phyloP scores from a whole-genome alignment of 2,113 vertebrate genomes.

The Psittacara wagleri region DNA sequence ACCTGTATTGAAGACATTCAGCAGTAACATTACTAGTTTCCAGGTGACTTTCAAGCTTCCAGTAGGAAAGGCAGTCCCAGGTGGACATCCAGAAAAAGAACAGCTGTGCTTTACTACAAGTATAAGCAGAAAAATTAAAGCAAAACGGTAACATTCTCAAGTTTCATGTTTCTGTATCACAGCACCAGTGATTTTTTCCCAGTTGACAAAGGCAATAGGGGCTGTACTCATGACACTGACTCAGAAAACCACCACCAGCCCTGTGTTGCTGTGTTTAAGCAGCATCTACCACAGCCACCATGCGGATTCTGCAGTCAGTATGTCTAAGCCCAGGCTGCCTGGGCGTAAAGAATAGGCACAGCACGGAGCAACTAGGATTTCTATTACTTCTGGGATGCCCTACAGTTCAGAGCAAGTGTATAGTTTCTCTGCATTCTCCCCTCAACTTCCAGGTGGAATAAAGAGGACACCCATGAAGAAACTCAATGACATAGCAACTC shows the following conservation, averaged over 20 bases:
- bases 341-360: too few species aligned
- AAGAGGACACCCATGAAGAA: not conserved
- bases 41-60: not conserved
- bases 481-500: not conserved
- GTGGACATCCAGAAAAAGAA: not conserved
- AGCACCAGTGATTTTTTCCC: not conserved
- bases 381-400: not conserved
- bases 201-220: accelerated
- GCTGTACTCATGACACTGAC: too few species aligned
- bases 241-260: not conserved
- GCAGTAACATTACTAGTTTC: not conserved
- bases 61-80: not conserved
- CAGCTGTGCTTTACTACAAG: not conserved
- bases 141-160: not conserved
- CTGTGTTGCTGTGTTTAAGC: accelerated
- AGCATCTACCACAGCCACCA: not conserved
- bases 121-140: not conserved
- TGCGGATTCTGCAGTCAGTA: not conserved
- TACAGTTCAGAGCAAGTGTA: not conserved
- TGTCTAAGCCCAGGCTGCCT: not conserved
- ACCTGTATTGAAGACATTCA: not conserved
- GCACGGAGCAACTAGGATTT: not conserved
- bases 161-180: not conserved
- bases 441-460: not conserved
- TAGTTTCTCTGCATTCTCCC: not conserved